Base-by-base conservation (phyloP, 2,113 vertebrate species). In the Spea multiplicata region DNA sequence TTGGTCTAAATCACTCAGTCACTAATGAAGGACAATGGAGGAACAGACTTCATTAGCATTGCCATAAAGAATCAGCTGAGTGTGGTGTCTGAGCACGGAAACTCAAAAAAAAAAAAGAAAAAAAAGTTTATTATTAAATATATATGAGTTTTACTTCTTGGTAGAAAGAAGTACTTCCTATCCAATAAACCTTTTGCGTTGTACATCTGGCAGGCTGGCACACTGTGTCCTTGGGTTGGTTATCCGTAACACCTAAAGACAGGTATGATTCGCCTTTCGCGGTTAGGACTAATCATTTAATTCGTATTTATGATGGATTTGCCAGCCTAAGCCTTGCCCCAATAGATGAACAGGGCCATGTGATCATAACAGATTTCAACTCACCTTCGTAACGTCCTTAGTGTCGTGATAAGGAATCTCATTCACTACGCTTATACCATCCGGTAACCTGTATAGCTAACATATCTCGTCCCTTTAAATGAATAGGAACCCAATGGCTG, bases 231-330 rank as follows among this genome's bases (percentile, higher is more conserved):
- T 82, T 83, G 44, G 14, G 17, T 78, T 47, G 6, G 45, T 17
- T 87, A 76, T 69, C 76, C 72, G 52, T 71, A 71, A 81, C 80
- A 83, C 86, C 46, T 76, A 87, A 74, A 86, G 80, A 72, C 12
- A 84, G 71, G 71, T 0, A 0, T 68, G 77, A 62, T 13, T 86
- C 69, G 82, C 70, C 71, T 71, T 75, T 30, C 57, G 61, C 69
- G 79, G 76, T 73, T 84, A 71, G 44, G 53, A 68, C 53, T 72
- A 82, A 86, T 84, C 17, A 78, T 84, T 86, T 85, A 86, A 88
- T 84, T 86, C 83, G 50, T 74, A 71, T 81, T 83, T 81, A 53
- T 81, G 77, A 59, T 68, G 75, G 80, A 83, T 86, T 83, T 86
- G 48, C 62, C 72, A 76, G 59, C 45, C 16, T 78, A 82, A 48